These are phyloP conservation scores for Orientallactaga sibirica DNA, from an alignment of 2,797 vertebrate genomes.

Conservation along the genomic window DNA sequence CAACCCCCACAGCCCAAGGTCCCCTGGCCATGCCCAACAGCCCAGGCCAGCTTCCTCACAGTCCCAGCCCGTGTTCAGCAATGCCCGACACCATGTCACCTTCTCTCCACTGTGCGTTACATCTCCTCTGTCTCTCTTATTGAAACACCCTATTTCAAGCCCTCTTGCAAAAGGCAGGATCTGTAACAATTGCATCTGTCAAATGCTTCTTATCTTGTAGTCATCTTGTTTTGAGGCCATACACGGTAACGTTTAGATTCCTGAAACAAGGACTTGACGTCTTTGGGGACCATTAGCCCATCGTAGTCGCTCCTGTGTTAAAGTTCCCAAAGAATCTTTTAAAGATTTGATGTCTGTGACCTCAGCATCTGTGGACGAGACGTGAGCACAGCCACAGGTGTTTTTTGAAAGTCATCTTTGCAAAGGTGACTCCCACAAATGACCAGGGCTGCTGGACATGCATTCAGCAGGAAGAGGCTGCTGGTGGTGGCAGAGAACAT, in stretches of 20 bases:
- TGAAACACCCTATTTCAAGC: neutral
- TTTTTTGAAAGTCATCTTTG: neutral
- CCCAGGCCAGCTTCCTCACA: no score
- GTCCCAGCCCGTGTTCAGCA: no score
- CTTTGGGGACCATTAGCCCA: neutral
- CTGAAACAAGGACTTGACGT: neutral
- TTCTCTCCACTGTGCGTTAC: neutral
- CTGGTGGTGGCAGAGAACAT: no score
- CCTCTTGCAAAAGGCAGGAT: neutral
- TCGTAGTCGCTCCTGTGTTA: neutral
- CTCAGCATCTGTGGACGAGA: neutral
- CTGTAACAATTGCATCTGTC: no score
- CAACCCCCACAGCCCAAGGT: no score
- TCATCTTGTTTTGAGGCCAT: neutral
- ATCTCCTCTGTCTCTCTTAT: neutral
- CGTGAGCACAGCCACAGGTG: neutral
- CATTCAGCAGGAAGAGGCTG: accelerated
- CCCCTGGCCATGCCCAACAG: no score
- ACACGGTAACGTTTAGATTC: neutral
- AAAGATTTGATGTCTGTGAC: neutral
- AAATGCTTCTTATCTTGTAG: neutral
- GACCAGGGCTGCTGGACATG: neutral
- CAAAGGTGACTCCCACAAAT: neutral
- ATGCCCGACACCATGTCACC: neutral
- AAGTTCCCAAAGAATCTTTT: neutral